Base-by-base conservation (phyloP, 2,888 invertebrate genomes). In the Fabriciana adippe region DNA sequence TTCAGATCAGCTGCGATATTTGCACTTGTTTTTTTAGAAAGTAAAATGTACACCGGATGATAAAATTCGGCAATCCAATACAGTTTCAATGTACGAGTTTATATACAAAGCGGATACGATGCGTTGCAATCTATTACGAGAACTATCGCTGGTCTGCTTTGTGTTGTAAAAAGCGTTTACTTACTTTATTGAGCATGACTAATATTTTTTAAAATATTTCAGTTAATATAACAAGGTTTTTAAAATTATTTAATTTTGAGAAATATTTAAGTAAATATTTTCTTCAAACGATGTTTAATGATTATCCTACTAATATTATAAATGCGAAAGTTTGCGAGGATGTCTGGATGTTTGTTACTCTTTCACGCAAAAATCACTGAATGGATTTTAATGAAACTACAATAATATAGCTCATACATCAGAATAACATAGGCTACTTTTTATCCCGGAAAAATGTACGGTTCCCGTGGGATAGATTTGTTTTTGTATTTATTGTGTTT, bases 21-120 rank as follows among this genome's bases (percentile, higher is more conserved):
- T 61, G 67, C 61, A 53, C 70, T 70, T 61, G 57, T 67, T 63
- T 57, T 66, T 64, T 72, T 74, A 72, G 73, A 74, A 74, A 74
- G 72, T 73, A 69, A 71, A 68, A 71, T 50, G 65, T 35, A 57
- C 55, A 55, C 41, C 18, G 61, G 63, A 59, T 66, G 48, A 62
- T 62, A 51, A 18, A 53, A 62, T 31, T 55, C 56, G 18, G 50
- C 55, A 57, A 67, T 57, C 41, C n/a, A 62, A 62, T 66, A 70
- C 57, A 68, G 55, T 63, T 70, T 62, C 47, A 66, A 60, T 45
- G 41, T 21, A 48, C 11, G 35, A 41, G 35, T 35, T 26, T 47
- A 18, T 47, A 18, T 48, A 48, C n/a, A 54, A 50, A 64, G 51
- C 51, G 45, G 50, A 59, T 57, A 13, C 50, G 56, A 26, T 54